phyloP scores from a whole-genome alignment of 2,797 vertebrate species.

The Chromobotia macracanthus region DNA sequence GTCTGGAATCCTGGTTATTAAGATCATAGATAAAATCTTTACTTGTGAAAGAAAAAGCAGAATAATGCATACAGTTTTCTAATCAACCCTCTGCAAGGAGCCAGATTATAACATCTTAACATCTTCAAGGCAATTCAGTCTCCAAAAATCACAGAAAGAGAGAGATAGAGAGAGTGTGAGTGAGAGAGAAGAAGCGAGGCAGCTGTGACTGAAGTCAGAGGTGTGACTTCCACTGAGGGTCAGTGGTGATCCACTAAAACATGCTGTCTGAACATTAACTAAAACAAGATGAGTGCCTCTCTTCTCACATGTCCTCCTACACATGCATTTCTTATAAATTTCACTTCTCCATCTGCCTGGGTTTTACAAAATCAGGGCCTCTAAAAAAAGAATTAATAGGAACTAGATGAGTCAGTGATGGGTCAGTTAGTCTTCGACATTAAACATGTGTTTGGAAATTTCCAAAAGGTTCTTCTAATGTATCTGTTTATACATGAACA shows the following conservation, averaged over 20 bases:
- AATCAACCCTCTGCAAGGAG: conserved; percentile 16
- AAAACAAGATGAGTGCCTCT: conserved; percentile 11
- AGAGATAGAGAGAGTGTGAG: not conserved
- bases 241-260: not conserved
- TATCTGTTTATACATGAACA: conserved; percentile 7
- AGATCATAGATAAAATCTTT: conserved; percentile 27
- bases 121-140: conserved; percentile 11
- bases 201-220: not conserved
- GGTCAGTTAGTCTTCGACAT: conserved; percentile 24
- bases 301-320: conserved; percentile 21
- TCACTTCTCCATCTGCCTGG: conserved; percentile 13
- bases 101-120: conserved; percentile 24
- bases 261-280: conserved; percentile 10
- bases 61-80: not conserved
- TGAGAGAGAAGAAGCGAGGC: not conserved
- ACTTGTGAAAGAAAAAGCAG: not conserved
- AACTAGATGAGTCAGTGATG: conserved; percentile 35
- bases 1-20: conserved; percentile 9
- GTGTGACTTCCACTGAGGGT: not conserved
- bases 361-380: conserved; percentile 8
- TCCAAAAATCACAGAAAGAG: not conserved
- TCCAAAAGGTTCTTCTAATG: conserved; percentile 19
- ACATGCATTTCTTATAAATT: conserved; percentile 10
- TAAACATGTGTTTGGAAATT: conserved; percentile 20
- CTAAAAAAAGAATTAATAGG: conserved; percentile 20